Evolutionary conservation across 2,888 invertebrate genomes (phyloP).

Genomic region (Epistrophella euchroma): DNA sequence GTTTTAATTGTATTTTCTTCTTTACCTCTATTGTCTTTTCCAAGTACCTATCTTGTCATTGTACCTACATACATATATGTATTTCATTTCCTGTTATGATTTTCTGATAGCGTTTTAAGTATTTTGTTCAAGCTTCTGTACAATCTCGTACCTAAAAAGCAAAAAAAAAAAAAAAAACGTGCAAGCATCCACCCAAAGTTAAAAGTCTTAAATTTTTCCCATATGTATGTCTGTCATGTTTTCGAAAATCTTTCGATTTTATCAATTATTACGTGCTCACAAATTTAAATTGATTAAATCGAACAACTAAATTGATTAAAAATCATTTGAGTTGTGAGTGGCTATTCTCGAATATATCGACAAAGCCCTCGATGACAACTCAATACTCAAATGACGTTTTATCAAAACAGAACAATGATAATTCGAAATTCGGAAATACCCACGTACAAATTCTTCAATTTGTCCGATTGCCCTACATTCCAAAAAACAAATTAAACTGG

Average conservation of each 20-base stretch:
- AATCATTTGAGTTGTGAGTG: constrained; percentile 5
- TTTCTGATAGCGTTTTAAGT: constrained; percentile 11
- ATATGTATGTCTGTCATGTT: neutral
- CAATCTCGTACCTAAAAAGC: neutral
- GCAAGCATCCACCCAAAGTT: constrained; percentile 3
- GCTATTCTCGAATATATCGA: neutral
- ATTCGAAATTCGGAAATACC: neutral
- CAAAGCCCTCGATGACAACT: neutral
- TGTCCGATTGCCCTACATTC: neutral
- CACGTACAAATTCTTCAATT: neutral
- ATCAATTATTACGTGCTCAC: constrained; percentile 58
- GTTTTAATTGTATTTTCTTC: constrained; percentile 38
- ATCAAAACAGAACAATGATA: constrained; percentile 1
- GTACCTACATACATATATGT: too few relatives aligned
- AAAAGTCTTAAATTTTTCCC: constrained; percentile 15
- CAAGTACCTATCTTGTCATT: constrained; percentile 19
- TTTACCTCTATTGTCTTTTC: constrained; percentile 12
- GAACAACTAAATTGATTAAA: constrained; percentile 59
- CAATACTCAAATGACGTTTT: constrained; percentile 17
- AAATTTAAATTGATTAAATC: constrained; percentile 47
- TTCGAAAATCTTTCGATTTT: constrained; percentile 49
- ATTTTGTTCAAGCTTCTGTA: constrained; percentile 16
- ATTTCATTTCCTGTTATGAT: constrained; percentile 58
- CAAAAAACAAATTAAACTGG: neutral
- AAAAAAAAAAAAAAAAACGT: neutral